These are phyloP conservation scores for Prionailurus bengalensis DNA, from an alignment of 2,113 vertebrate species.

Conservation along the genomic window DNA sequence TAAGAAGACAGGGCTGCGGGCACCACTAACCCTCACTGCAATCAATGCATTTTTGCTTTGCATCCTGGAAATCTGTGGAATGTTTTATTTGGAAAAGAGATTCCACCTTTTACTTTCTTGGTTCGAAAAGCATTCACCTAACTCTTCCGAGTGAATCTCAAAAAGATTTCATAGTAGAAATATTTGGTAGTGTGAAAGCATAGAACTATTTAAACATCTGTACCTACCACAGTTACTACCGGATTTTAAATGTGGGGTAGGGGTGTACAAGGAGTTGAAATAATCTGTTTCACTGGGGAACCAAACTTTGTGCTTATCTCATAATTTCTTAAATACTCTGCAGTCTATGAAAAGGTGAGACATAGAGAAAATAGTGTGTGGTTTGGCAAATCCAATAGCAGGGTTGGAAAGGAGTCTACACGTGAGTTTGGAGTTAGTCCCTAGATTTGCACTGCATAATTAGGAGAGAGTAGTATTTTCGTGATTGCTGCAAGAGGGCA, in stretches of 20 bases:
- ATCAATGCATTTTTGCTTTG: background rate
- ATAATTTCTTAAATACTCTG: background rate
- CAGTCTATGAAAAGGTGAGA: background rate
- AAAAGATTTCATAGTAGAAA: background rate
- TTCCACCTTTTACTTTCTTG: background rate
- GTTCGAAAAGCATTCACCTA: background rate
- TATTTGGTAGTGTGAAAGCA: background rate
- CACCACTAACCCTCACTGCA: background rate
- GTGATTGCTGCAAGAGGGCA: background rate
- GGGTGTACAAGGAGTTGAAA: background rate
- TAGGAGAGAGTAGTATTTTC: background rate
- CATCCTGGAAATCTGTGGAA: background rate
- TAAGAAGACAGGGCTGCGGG: rapidly evolving
- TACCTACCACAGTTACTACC: background rate
- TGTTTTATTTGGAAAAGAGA: conserved; percentile 5
- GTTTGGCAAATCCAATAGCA: background rate
- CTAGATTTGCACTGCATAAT: background rate
- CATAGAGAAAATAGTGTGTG: background rate
- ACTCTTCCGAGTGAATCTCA: background rate
- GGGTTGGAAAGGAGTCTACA: background rate
- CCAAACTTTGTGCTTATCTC: background rate
- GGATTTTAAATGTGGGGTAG: background rate
- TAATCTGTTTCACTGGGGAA: background rate
- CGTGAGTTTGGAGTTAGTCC: background rate
- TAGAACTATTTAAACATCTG: background rate